These are phyloP conservation scores for Montipora foliosa DNA, from an alignment of 64 coral and sea anemone species.

Conservation along the genomic window DNA sequence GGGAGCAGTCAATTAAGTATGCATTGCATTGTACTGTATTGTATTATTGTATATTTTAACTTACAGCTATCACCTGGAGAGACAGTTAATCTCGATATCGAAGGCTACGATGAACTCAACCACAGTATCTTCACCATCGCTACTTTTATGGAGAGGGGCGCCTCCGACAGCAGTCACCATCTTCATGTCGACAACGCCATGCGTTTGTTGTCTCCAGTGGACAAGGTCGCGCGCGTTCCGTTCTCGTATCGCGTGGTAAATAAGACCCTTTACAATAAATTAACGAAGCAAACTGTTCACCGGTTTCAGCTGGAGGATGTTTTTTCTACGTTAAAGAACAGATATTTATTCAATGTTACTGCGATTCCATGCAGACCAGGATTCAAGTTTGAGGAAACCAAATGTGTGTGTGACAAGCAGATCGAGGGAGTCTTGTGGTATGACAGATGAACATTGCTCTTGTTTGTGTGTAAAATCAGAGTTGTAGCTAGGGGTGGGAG, in stretches of 20 bases:
- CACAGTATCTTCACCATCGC: slow-evolving; percentile 79
- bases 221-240: slow-evolving; percentile 35
- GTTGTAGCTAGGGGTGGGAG: no score
- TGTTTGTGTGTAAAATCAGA: background rate
- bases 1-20: no score
- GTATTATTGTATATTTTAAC: background rate
- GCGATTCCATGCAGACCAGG: slow-evolving; percentile 80
- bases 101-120: slow-evolving; percentile 82
- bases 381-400: slow-evolving; percentile 57
- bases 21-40: no score
- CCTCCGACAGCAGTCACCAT: background rate
- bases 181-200: slow-evolving; percentile 43
- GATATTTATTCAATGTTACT: slow-evolving; percentile 37
- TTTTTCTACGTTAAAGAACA: slow-evolving; percentile 17
- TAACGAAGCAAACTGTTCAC: background rate
- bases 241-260: slow-evolving; percentile 60
- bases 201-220: slow-evolving; percentile 36
- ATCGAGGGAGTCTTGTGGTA: slow-evolving; percentile 79
- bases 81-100: slow-evolving; percentile 53
- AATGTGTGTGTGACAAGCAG: slow-evolving; percentile 79
- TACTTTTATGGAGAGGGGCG: background rate
- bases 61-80: slow-evolving; percentile 87
- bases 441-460: background rate
- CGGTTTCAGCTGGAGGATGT: slow-evolving; percentile 46
- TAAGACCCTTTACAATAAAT: background rate